Evolutionary conservation across 2,797 vertebrate species (phyloP), one percentile per base, ranked within the genome.

Genomic region (Perdix hodgsoniae): DNA sequence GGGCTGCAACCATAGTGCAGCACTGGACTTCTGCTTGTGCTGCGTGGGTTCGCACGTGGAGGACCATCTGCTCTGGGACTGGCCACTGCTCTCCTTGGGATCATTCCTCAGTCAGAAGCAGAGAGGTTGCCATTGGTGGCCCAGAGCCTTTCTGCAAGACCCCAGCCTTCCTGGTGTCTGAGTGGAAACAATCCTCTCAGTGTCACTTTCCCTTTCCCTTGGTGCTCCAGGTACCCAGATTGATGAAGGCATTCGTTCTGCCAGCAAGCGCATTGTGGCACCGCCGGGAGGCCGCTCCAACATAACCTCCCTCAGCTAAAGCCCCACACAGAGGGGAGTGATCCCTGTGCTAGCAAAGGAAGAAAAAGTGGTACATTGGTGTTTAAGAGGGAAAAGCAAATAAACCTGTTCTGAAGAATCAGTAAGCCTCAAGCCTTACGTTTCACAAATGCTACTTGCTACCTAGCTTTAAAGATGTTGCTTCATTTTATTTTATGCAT

Each of bases 401-500:
- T 97, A 97, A 92, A 97, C 98, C 97, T 97, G 98, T 97, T 96
- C 97, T 97, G 97, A 98, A 98, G 98, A 98, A 98, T 99, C 98
- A 97, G 98, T 98, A 98, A 98, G 98, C 98, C 98, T 99, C 98
- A 99, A 99, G 99, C 99, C 99, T 99, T 99, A 99, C 98, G 98
- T 98, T 98, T 98, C 98, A 98, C 98, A 95, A 97, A 97, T 97
- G 98, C 97, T 98, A 98, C 98, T 98, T 97, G 98, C 97, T 98
- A 98, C 98, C 97, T 98, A 98, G 98, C 98, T 99, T 98, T 98
- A 98, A 97, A 92, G 98, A 97, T 98, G 97, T 93, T 97, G 98
- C 98, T 98, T 98, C 98, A 89, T 98, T 98, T 97, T 97, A 97
- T 88, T 98, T 98, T 96, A 97, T 96, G 97, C 97, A 94, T 98